Conservation (phyloP, 2,888 invertebrate species). For the Mesorhabditis spiculigera region DNA sequence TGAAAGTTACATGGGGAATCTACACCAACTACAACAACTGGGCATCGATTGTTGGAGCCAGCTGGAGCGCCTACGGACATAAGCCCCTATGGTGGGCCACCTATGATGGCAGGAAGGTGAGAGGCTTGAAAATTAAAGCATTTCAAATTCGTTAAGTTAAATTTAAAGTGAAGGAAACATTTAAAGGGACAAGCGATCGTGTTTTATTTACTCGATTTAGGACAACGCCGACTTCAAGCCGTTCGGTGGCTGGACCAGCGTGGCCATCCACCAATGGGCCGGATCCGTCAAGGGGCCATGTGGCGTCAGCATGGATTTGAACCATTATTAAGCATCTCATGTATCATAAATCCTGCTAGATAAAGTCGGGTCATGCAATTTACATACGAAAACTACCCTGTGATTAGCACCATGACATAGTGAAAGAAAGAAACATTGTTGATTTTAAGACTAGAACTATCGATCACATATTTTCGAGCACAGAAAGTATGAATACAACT, state of each 20-base stretch:
- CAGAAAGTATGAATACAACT: too few species aligned
- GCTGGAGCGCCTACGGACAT: slow-evolving; percentile 24
- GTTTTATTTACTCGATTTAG: slow-evolving; percentile 9
- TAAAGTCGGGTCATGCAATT: too few species aligned
- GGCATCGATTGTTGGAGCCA: slow-evolving; percentile 36
- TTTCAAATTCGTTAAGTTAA: not conserved
- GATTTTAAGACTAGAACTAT: too few species aligned
- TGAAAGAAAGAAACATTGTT: too few species aligned
- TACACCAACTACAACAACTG: slow-evolving; percentile 42
- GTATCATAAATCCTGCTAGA: too few species aligned
- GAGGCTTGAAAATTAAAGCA: slow-evolving; percentile 6
- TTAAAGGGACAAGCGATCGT: not conserved
- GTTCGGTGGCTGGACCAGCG: slow-evolving; percentile 33
- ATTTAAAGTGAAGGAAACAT: not conserved
- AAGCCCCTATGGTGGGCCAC: slow-evolving; percentile 40
- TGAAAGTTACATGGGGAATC: slow-evolving; percentile 27
- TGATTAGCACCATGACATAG: too few species aligned
- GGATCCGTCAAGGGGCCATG: slow-evolving; percentile 30
- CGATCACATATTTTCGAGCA: too few species aligned
- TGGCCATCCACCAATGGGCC: slow-evolving; percentile 31
- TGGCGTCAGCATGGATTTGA: slow-evolving; percentile 32
- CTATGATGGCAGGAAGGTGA: slow-evolving; percentile 30
- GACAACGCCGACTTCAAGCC: slow-evolving; percentile 15
- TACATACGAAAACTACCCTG: too few species aligned
- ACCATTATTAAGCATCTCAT: slow-evolving; percentile 13